A percentile compares a stretch with the other conserved stretches of the same genome.
Conservation (phyloP, 1,140 invertebrate genomes). For the Heliothis subflexa region DNA sequence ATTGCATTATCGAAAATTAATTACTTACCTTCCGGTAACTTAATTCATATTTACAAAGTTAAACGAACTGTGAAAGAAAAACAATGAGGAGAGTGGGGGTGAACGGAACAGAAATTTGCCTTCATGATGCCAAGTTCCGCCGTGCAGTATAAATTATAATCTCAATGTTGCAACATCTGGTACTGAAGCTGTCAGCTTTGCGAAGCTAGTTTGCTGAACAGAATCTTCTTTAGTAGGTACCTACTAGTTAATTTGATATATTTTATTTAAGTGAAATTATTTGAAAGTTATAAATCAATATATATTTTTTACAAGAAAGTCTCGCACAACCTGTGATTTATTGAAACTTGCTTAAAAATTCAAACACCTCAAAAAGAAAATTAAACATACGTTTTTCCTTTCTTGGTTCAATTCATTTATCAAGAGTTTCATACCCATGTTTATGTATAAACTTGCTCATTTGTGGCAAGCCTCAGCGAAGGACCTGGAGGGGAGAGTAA, state of each 20-base stretch:
- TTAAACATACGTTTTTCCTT: no score
- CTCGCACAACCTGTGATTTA: no score
- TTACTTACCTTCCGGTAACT: neutral
- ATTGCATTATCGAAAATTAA: neutral
- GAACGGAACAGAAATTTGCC: slow-evolving; percentile 15
- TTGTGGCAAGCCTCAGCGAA: slow-evolving; percentile 26
- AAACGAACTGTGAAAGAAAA: slow-evolving; percentile 50
- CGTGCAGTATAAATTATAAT: neutral
- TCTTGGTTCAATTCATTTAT: no score
- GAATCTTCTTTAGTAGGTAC: no score
- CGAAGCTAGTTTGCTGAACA: neutral
- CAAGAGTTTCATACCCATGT: no score
- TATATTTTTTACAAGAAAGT: no score
- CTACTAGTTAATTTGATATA: no score
- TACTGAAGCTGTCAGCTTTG: neutral
- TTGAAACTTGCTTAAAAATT: no score
- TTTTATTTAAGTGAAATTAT: no score
- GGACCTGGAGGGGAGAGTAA: slow-evolving; percentile 49
- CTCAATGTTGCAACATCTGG: slow-evolving; percentile 6
- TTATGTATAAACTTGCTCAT: neutral
- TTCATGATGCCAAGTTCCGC: neutral
- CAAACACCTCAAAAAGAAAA: no score
- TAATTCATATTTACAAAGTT: slow-evolving; percentile 24
- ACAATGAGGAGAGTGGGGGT: slow-evolving; percentile 52
- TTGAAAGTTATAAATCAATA: no score